Conservation (phyloP, 2,113 vertebrate species). For the Nothocercus julius region DNA sequence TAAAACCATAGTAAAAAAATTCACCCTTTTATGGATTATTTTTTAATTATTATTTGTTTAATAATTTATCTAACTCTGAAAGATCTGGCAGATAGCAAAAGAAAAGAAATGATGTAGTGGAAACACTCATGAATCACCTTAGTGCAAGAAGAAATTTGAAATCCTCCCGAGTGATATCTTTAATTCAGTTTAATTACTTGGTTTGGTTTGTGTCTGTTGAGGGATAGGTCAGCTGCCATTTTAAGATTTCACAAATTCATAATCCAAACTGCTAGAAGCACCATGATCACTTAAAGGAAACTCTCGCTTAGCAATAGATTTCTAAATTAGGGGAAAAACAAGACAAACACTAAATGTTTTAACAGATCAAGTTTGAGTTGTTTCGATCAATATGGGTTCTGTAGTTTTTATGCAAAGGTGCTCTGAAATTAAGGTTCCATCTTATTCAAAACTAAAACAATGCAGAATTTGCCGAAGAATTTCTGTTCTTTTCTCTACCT, state of each 20-base stretch:
- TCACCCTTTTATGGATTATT: conserved; percentile 11
- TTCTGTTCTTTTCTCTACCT: too few species aligned
- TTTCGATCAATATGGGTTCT: not conserved
- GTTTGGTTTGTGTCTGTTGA: conserved; percentile 29
- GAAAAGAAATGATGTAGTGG: conserved; percentile 4
- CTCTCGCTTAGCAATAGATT: conserved; percentile 5
- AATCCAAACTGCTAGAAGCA: conserved; percentile 15
- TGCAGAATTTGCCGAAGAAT: not conserved
- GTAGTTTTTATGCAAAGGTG: not conserved
- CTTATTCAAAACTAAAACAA: not conserved
- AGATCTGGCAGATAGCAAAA: conserved; percentile 24
- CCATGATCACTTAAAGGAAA: conserved; percentile 1
- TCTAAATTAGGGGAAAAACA: conserved; percentile 48
- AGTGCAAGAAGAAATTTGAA: conserved; percentile 3
- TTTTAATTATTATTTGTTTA: conserved; percentile 23
- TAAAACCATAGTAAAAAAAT: not conserved
- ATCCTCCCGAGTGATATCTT: not conserved
- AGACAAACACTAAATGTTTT: conserved; percentile 34
- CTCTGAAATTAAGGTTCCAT: not conserved
- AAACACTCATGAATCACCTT: conserved; percentile 37
- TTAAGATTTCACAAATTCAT: conserved; percentile 37
- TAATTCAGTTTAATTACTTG: conserved; percentile 13
- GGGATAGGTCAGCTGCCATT: not conserved
- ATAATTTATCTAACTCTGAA: conserved; percentile 7
- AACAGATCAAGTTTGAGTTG: not conserved